phyloP scores from a whole-genome alignment of 1,140 invertebrate genomes.

The Pygmarrhopalites habei region DNA sequence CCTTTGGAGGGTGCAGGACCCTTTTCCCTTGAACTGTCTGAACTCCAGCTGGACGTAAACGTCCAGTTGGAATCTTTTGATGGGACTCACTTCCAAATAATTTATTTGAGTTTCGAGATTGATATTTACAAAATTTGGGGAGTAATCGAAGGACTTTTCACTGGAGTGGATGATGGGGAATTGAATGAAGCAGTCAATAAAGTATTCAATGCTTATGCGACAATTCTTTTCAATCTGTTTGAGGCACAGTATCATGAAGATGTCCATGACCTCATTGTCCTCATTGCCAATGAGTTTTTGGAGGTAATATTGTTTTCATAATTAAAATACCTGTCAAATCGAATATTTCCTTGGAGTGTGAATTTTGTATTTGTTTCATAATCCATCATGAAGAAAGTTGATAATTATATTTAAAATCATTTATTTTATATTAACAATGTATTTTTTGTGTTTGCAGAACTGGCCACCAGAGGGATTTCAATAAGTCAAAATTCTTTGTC shows the following conservation, averaged over 20 bases:
- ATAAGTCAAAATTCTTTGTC: too few species aligned
- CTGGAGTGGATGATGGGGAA: not conserved
- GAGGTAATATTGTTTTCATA: too few species aligned
- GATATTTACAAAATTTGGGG: not conserved
- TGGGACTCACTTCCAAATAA: not conserved
- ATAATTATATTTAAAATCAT: too few species aligned
- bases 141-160: constrained; percentile 1
- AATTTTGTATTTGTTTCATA: too few species aligned
- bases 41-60: not conserved
- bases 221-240: not conserved
- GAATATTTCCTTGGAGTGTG: too few species aligned
- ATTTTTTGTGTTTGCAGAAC: too few species aligned
- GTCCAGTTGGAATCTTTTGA: not conserved
- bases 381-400: too few species aligned
- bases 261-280: not conserved
- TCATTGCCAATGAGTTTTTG: not conserved
- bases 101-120: not conserved
- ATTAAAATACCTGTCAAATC: too few species aligned
- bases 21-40: not conserved
- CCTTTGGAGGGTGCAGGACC: not conserved
- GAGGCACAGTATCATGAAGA: not conserved
- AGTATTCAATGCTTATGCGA: not conserved
- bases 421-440: too few species aligned
- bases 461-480: too few species aligned
- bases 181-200: constrained; percentile 9